A percentile compares a stretch with the other conserved stretches of the same genome.
Conservation (phyloP, 2,113 vertebrate species). For the Indicator maculatus region DNA sequence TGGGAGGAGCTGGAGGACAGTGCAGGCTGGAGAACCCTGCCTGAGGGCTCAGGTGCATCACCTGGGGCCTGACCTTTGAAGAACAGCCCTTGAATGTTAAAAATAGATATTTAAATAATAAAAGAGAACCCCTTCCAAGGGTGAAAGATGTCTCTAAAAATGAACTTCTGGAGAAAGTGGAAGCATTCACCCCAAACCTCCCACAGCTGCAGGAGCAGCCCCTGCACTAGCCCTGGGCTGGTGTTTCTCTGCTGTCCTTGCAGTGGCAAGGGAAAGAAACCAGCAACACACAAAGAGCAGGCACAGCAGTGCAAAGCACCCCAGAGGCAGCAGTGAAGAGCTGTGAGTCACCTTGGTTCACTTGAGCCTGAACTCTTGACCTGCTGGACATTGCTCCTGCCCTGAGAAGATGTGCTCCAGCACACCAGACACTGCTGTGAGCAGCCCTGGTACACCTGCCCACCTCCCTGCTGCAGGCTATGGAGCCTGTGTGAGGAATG, state of each 20-base stretch:
- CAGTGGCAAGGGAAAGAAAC: not conserved
- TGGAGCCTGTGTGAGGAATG: accelerated
- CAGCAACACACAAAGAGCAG: not conserved
- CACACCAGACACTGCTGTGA: accelerated
- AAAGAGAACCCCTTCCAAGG: not conserved
- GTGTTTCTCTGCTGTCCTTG: not conserved
- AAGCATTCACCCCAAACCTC: not conserved
- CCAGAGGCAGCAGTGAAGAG: not conserved
- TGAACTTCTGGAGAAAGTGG: not conserved
- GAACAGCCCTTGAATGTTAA: not conserved
- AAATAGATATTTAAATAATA: not conserved
- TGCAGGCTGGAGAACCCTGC: too few species aligned
- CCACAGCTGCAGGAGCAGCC: not conserved
- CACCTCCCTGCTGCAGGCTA: not conserved
- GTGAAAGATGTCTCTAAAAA: not conserved
- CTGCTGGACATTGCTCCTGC: not conserved
- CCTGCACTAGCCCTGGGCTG: not conserved
- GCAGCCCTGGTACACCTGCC: accelerated
- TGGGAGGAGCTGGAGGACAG: too few species aligned
- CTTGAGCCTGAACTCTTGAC: not conserved
- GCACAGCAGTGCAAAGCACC: not conserved
- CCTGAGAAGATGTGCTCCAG: not conserved
- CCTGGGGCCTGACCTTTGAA: not conserved
- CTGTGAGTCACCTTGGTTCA: not conserved
- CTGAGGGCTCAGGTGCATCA: too few species aligned